Evolutionary conservation across 1,140 invertebrate genomes (phyloP).

Genomic region (Chelonus insularis): DNA sequence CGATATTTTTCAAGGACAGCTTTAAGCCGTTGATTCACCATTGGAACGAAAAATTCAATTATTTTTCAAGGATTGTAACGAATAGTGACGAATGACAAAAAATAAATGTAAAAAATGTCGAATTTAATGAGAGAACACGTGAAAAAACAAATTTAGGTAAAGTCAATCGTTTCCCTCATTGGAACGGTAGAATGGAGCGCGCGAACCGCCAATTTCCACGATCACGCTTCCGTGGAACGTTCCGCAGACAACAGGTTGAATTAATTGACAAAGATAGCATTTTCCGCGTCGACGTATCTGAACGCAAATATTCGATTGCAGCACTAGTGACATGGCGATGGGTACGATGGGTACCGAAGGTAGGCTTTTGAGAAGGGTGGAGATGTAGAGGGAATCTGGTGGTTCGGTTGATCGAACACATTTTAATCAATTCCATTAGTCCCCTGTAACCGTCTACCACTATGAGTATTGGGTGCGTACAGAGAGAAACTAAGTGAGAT

Average conservation of each 20-base stretch:
- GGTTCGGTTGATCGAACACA: slow-evolving; percentile 58
- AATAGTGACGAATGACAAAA: too few species aligned
- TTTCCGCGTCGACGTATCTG: slow-evolving; percentile 53
- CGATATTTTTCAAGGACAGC: too few species aligned
- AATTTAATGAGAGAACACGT: too few species aligned
- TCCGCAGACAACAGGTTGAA: slow-evolving; percentile 53
- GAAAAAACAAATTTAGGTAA: too few species aligned
- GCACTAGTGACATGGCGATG: neutral
- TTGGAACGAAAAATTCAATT: too few species aligned
- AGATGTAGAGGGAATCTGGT: slow-evolving; percentile 24
- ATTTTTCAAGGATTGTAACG: too few species aligned
- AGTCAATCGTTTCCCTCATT: too few species aligned
- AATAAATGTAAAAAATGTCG: too few species aligned
- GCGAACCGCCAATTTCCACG: slow-evolving; percentile 19
- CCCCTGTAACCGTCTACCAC: slow-evolving; percentile 44
- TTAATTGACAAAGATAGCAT: slow-evolving; percentile 59
- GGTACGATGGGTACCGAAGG: slow-evolving; percentile 30
- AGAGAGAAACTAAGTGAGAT: slow-evolving; percentile 16
- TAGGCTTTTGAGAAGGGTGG: slow-evolving; percentile 30
- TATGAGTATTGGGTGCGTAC: slow-evolving; percentile 21
- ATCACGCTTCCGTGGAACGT: slow-evolving; percentile 30
- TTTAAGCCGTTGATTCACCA: too few species aligned
- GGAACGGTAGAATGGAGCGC: neutral
- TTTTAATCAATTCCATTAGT: slow-evolving; percentile 62
- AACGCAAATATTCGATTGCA: slow-evolving; percentile 56